Percentiles rank a stretch among this genome's conserved stretches.
Conservation (phyloP, 2,888 invertebrate species). For the Epistrophe eligans region DNA sequence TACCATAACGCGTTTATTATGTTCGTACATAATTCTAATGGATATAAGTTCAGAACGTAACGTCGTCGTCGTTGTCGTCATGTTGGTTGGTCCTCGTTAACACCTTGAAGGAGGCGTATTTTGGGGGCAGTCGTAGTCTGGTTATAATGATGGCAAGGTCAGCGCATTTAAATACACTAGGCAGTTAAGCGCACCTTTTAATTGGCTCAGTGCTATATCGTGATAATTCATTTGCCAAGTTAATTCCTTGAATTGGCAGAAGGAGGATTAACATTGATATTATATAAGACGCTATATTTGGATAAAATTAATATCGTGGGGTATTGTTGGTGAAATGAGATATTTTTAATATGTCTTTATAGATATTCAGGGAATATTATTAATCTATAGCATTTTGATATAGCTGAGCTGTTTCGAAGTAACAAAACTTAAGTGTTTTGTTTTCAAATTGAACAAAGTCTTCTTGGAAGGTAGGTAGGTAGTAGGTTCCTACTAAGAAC, state of each 20-base stretch:
- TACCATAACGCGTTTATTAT: constrained; percentile 58
- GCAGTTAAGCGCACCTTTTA: background rate
- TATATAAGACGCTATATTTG: background rate
- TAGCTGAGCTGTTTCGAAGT: background rate
- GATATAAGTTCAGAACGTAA: constrained; percentile 38
- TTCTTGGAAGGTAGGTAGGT: too few species aligned
- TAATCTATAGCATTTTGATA: background rate
- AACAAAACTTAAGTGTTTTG: background rate
- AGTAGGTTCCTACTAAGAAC: too few species aligned
- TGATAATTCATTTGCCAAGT: constrained; percentile 10
- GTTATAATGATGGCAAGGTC: background rate
- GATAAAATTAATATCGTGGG: background rate
- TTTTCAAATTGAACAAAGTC: background rate
- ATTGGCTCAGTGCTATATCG: constrained; percentile 3
- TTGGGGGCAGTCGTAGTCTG: constrained; percentile 1
- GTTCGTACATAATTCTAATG: constrained; percentile 41
- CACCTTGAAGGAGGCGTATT: constrained; percentile 27
- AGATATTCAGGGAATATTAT: background rate
- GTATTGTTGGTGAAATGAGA: background rate
- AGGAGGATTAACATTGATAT: constrained; percentile 15
- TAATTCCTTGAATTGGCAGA: constrained; percentile 3
- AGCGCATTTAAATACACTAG: background rate
- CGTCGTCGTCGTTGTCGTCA: too few species aligned
- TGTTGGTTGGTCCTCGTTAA: constrained; percentile 38
- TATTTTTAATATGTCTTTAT: background rate